Base-by-base conservation (phyloP, 2,113 vertebrate species). In the Lycocorax pyrrhopterus region DNA sequence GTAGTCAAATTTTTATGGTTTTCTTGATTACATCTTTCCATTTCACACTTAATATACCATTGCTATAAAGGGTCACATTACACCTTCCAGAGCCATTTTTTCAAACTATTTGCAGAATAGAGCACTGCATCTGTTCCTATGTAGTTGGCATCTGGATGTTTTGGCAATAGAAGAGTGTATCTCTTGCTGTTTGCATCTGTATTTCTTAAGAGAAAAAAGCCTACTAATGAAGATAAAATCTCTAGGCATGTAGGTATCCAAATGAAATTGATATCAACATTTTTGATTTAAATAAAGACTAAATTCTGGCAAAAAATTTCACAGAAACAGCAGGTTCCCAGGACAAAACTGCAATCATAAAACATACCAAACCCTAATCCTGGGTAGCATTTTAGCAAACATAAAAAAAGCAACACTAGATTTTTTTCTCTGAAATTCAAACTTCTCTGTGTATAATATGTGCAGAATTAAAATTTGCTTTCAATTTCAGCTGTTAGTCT, bases 31-130 rank as follows among this genome's bases (percentile, higher is more conserved):
- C 27, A 44, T 71, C 58, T 83, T 92, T 90, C 41, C 19, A 53
- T 93, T 93, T 95, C 75, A 86, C 51, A 86, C 32, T 64, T 85
- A 94, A 80, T 88, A 86, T 55, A 80, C n/a, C 59, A 41, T 43
- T 69, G 43, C 14, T 62, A 41, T 69, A 69, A 88, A 18, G 41
- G 9, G 14, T 90, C 23, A 58, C 23, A 17, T 27, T 83, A 39
- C 39, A 90, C 13, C 26, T 90, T 73, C 41, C 66, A 87, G 53
- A 93, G 33, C 16, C 1, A 1, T 21, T 93, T 66, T 93, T 87
- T 52, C 58, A 44, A 69, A 23, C 10, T 37, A 8, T 90, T 69
- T 93, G 26, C 37, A 46, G 23, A 92, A 58, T 13, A 71, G 51
- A 77, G 9, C 14, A 20, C 14, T 81, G 30, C 37, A 58, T 83